Base-by-base conservation (phyloP, 1,140 invertebrate species). In the Temnothorax curvispinosus region DNA sequence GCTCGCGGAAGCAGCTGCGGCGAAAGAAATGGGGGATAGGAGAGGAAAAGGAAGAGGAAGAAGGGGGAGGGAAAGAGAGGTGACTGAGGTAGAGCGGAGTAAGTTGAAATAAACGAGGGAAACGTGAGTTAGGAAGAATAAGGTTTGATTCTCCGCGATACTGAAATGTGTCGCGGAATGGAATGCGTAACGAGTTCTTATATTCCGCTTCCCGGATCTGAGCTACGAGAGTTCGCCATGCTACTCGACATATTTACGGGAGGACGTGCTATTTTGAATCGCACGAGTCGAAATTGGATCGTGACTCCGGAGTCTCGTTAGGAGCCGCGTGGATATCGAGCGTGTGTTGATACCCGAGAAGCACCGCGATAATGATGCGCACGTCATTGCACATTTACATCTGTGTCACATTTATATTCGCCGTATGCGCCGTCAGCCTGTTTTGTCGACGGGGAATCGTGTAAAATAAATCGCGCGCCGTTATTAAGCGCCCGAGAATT, bases 101-200 rank as follows among this genome's bases (percentile, higher is more conserved):
- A 84, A 84, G 80, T 75, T 75, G 80, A 84, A 84, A 84, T 75
- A 84, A 84, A 84, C 69, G 80, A 75, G 80, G 41, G 44, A 38
- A 60, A 84, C 80, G 80, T 84, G 80, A 74, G 69, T 84, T 75
- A 60, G 54, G 54, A 75, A 84, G 69, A 84, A 84, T 75, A 60
- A 84, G 41, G 69, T 84, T 84, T 84, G 80, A 84, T 84, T 84
- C 41, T 58, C 52, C 54, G 80, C 69, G 80, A 84, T 84, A 62
- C 69, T 60, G 54, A 75, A 84, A 75, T 60, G 56, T 75, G 27
- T 75, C 80, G 56, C 13, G 56, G 54, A 47, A 74, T 60, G 80
- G 69, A 84, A 84, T 75, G 80, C 69, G 41, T 84, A 75, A 84
- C 54, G 69, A 84, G 80, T 84, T 84, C 69, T 84, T 84, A 84